Conservation (phyloP, 2,113 vertebrate species). For the Oryzias melastigma region DNA sequence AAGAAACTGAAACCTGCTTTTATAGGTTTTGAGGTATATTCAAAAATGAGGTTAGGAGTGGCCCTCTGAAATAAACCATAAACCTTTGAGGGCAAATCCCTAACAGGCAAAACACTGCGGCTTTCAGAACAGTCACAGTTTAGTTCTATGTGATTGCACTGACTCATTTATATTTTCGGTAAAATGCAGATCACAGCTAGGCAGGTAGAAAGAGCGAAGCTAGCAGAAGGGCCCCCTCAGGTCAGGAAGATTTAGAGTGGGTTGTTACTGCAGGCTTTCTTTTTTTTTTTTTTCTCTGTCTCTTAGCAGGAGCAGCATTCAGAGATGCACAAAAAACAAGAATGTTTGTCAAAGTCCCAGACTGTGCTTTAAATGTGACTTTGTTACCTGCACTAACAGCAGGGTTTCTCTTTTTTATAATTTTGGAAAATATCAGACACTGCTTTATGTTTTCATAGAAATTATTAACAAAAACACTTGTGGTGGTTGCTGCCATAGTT, state of each 20-base stretch:
- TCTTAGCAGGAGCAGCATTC: slow-evolving; percentile 48
- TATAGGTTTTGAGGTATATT: slow-evolving; percentile 4
- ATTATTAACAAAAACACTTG: neutral
- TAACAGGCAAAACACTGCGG: slow-evolving; percentile 59
- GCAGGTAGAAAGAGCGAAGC: slow-evolving; percentile 40
- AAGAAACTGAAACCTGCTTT: too few relatives aligned
- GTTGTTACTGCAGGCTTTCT: slow-evolving; percentile 42
- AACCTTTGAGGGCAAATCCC: slow-evolving; percentile 50
- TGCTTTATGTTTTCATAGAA: too few relatives aligned
- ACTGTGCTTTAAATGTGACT: neutral
- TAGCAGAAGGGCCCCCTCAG: slow-evolving; percentile 47
- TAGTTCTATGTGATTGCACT: slow-evolving; percentile 45
- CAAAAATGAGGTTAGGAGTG: slow-evolving; percentile 24
- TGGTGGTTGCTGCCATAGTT: neutral
- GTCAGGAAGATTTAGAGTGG: slow-evolving; percentile 56
- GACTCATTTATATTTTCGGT: slow-evolving; percentile 50
- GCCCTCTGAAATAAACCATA: slow-evolving; percentile 56
- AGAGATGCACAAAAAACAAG: slow-evolving; percentile 33
- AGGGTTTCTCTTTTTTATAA: neutral
- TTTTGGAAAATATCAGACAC: too few relatives aligned
- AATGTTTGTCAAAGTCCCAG: slow-evolving; percentile 2
- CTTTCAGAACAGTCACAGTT: slow-evolving; percentile 43
- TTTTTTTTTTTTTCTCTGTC: slow-evolving; percentile 43
- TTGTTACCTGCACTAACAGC: slow-evolving; percentile 19
- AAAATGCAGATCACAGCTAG: slow-evolving; percentile 44